Evolutionary conservation across 2,797 vertebrate species (phyloP), one percentile per base, ranked within the genome.

Genomic region (Brachyrhaphis roseni): DNA sequence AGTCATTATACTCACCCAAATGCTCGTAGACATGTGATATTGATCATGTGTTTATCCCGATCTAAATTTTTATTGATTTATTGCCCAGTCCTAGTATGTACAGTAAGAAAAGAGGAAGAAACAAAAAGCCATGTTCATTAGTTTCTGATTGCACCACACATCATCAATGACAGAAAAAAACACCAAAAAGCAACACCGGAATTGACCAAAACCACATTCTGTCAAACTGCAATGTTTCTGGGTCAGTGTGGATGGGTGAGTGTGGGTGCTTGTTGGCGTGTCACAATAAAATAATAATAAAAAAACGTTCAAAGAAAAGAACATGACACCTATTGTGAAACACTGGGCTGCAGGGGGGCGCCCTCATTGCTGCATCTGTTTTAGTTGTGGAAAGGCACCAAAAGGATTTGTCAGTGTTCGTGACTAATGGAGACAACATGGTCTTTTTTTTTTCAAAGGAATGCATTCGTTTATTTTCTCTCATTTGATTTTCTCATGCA

Each of bases 401-500:
- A 7, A 7, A 5, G 11, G 18, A 68, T 41, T 41, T 68, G 66
- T 43, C 36, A 68, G 10, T 5, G 36, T 39, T 66, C 16, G 20
- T 64, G 36, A 43, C 39, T n/a, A 13, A 68, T 68, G 39, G 66
- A 68, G 39, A 68, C 66, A 41, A 41, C 66, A 41, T 41, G 64
- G 36, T 66, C 18, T 6, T 59, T 59, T 59, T 59, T 15, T 15
- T 2, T 26, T 5, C 45, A 6, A 41, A 55, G 34, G 49, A 70
- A 49, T 76, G 43, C 45, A 70, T 53, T 26, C 36, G 68, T 8
- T 55, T 31, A 28, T 72, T 55, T 26, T 3, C 39, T 18, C 6
- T 79, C 39, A 41, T 75, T 1, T 23, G 34, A 45, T 75, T 70
- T 47, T 39, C 46, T 87, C 46, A 57, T 55, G 47, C 45, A 80